Base-by-base conservation (phyloP, 2,888 invertebrate genomes). In the Monoplex corrugatus region DNA sequence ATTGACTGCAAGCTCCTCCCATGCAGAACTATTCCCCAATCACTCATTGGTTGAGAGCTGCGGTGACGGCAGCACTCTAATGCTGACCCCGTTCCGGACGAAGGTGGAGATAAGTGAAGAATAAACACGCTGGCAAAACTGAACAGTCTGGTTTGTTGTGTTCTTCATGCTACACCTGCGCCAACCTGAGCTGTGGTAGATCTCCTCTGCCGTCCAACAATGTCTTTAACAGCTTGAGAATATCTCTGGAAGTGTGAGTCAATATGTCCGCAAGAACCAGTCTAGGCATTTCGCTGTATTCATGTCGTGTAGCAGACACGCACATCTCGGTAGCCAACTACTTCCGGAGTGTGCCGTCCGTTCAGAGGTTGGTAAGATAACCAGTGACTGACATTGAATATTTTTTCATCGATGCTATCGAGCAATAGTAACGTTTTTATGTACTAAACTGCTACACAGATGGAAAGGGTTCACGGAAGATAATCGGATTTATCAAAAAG, bases 21-120 rank as follows among this genome's bases (percentile, higher is more conserved):
- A 43, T n/a, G 32, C n/a, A 40, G 43, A 45, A 40, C 82, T 28
- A 2, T n/a, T 1, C 3, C 19, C 44, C 23, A 43, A 35, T 82
- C 82, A 32, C 6, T 38, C 23, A 84, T 84, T 84, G 84, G 84
- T 23, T 57, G 57, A 84, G 35, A 38, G 84, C n/a, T 3, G 10
- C 44, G 16, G 84, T 84, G 57, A 84, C 57, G 84, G 50, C 84
- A 32, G 84, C 57, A 23, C 84, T 84, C 45, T 44, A 78, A 84
- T 38, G 84, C 3, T 84, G 84, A 84, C 84, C 84, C 57, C 50
- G 35, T 84, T 84, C 57, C 23, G n/a, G 84, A 23, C 38, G 32
- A 2, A 16, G 35, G 1, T 28, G 57, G 57, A 32, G 84, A 84
- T 84, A 84, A 84, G 57, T 57, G 38, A 13, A 57, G 84, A 50